phyloP scores from a whole-genome alignment of 2,797 vertebrate genomes.

The Alcedo quadribrachys region DNA sequence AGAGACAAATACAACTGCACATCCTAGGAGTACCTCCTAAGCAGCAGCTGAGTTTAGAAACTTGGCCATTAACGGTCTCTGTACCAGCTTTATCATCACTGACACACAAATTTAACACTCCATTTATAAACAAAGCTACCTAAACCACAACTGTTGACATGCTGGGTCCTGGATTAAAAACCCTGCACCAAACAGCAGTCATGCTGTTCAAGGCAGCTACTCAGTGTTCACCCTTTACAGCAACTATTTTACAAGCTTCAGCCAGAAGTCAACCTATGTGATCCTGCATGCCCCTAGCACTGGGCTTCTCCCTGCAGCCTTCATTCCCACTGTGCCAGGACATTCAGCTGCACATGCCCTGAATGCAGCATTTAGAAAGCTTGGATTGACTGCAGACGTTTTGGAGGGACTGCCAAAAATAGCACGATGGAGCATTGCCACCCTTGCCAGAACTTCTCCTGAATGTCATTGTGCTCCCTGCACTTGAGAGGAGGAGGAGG shows the following conservation, averaged over 20 bases:
- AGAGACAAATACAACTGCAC: background rate
- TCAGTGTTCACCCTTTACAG: background rate
- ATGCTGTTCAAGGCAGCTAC: background rate
- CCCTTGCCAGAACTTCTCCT: background rate
- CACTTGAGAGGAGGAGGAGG: background rate
- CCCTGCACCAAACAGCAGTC: background rate
- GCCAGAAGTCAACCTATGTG: background rate
- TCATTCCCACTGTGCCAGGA: background rate
- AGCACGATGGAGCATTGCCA: background rate
- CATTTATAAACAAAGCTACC: background rate
- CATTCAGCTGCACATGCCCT: background rate
- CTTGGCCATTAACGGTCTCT: background rate
- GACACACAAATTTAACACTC: background rate
- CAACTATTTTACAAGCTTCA: background rate
- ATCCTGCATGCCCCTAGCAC: background rate
- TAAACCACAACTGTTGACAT: background rate
- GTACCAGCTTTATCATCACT: background rate
- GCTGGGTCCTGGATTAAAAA: background rate
- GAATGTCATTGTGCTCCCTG: accelerated
- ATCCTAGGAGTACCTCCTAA: background rate
- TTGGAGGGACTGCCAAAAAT: conserved; percentile 19
- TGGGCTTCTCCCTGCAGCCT: background rate
- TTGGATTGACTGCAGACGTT: conserved; percentile 18
- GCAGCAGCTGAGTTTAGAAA: background rate
- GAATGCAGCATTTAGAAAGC: conserved; percentile 29